Evolutionary conservation across 2,797 vertebrate species (phyloP), one percentile per base, ranked within the genome.

Genomic region (Etheostoma perlongum): DNA sequence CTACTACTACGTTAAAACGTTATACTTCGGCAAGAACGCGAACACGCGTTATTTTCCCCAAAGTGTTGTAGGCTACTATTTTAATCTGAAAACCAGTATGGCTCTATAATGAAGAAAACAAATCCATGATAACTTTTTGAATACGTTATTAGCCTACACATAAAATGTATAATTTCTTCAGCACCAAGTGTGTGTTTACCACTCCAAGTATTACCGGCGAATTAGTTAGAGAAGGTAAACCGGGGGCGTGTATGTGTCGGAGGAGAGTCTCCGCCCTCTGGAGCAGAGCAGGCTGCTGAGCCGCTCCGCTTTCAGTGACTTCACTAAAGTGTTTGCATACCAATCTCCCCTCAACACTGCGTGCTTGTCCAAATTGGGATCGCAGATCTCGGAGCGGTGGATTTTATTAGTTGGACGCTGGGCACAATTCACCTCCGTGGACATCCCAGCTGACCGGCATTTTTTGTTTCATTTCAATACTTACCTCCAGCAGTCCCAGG

Each of bases 311-410:
- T 54, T 81, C 89, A 66, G 48, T 49, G 71, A 91, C 77, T 91
- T 88, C 87, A 72, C 53, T 4, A 78, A 90, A 91, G 85, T 89
- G 92, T 92, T 90, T 78, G 90, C 93, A 66, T 71, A 88, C 87
- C 90, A 76, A 23, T 68, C 91, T 83, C 48, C 67, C 46, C 66
- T 76, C 77, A 61, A 62, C 83, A 30, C 89, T 70, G 88, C 82
- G 51, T 69, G 88, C 79, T 63, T 59, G 74, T 79, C 47, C 79
- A 74, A 72, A 89, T 33, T 81, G 87, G 80, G 86, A 76, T 63
- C 85, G 54, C 83, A 76, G 67, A 84, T 76, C 76, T 85, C 76
- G 72, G 76, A 83, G 81, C 86, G 78, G 66, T 92, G 93, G 93
- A 91, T 92, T 94, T 72, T 87, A 89, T 76, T 62, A 80, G 81